These are phyloP conservation scores for Heteropelma amictum DNA, from an alignment of 2,888 invertebrate genomes.

Conservation along the genomic window DNA sequence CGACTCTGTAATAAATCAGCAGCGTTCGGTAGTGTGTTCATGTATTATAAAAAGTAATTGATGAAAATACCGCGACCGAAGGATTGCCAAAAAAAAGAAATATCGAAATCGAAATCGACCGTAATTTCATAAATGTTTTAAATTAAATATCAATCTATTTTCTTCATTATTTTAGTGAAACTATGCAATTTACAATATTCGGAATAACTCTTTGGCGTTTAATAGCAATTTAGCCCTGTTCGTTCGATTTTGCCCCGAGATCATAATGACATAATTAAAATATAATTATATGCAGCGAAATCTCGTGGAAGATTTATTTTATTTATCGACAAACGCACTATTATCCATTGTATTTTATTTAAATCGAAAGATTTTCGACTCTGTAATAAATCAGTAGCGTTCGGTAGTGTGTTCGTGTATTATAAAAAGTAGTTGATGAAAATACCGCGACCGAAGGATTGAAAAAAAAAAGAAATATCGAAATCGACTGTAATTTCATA, in stretches of 20 bases:
- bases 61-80: not conserved
- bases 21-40: not conserved
- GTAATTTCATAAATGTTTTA: too few relatives aligned
- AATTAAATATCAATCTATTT: too few relatives aligned
- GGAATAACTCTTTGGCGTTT: too few relatives aligned
- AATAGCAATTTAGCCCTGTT: too few relatives aligned
- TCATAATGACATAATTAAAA: too few relatives aligned
- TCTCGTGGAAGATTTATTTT: too few relatives aligned
- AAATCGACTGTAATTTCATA: not conserved
- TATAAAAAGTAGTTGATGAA: not conserved
- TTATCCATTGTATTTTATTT: not conserved
- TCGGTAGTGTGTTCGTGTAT: not conserved
- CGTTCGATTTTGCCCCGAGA: too few relatives aligned
- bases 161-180: too few relatives aligned
- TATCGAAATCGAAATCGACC: not conserved
- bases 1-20: not conserved
- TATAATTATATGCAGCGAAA: too few relatives aligned
- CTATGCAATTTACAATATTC: too few relatives aligned
- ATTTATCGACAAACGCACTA: not conserved
- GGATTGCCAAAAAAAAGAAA: not conserved
- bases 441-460: not conserved
- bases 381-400: not conserved
- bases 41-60: not conserved
- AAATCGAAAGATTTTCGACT: not conserved
- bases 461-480: not conserved